Conservation (phyloP, 2,888 invertebrate species). For the Chrysina gloriosa region DNA sequence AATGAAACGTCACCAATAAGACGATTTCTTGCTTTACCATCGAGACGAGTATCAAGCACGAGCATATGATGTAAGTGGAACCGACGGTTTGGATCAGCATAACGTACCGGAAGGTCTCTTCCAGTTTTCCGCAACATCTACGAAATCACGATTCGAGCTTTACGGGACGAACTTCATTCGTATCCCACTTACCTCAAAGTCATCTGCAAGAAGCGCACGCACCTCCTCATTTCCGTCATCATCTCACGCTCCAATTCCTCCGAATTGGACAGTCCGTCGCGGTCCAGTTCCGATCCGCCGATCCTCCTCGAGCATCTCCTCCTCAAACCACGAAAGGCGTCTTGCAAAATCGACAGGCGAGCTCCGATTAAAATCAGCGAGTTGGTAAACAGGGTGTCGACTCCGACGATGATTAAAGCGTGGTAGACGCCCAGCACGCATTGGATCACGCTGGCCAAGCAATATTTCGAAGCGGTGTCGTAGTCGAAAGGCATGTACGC, state of each 20-base stretch:
- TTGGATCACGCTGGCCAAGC: constrained; percentile 56
- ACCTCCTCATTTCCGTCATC: neutral
- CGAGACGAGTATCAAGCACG: no score
- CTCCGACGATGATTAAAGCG: constrained; percentile 56
- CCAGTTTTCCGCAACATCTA: no score
- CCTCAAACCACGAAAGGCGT: constrained; percentile 53
- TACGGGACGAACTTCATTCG: no score
- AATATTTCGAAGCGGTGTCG: constrained; percentile 51
- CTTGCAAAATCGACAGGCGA: constrained; percentile 55
- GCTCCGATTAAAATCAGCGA: constrained; percentile 56
- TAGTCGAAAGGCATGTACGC: constrained; percentile 57
- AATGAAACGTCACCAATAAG: no score
- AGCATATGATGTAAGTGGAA: no score
- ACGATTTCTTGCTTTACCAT: no score
- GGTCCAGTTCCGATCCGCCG: neutral
- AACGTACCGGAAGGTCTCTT: no score
- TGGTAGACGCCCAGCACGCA: constrained; percentile 55
- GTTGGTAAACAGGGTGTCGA: constrained; percentile 58
- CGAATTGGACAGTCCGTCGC: constrained; percentile 17
- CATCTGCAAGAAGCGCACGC: neutral
- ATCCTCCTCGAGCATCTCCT: constrained; percentile 43
- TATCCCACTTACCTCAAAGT: no score
- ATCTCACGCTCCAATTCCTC: neutral
- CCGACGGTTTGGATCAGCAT: no score
- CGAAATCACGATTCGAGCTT: no score